Percentiles rank a stretch among this genome's conserved stretches.
Conservation (phyloP, 2,113 vertebrate species). For the Nothobranchius furzeri region DNA sequence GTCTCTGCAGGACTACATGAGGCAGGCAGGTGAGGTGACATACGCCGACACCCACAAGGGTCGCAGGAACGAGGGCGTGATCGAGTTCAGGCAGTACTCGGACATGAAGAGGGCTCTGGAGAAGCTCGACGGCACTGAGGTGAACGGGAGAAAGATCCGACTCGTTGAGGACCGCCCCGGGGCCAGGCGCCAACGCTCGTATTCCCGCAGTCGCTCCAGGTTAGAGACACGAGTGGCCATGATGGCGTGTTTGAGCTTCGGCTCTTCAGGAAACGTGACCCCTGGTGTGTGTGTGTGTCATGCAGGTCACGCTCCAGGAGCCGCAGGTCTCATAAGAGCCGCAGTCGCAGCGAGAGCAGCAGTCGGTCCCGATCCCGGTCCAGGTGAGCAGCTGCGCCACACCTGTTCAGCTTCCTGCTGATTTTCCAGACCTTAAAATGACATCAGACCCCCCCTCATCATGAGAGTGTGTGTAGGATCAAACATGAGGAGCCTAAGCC, state of each 20-base stretch:
- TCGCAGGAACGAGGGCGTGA: constrained; percentile 94
- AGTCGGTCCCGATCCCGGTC: constrained; percentile 87
- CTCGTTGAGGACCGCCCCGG: constrained; percentile 95
- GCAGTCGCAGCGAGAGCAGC: constrained; percentile 90
- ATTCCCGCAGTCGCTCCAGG: constrained; percentile 93
- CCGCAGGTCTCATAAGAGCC: constrained; percentile 91
- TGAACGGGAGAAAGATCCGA: constrained; percentile 95
- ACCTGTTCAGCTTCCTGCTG: too few relatives aligned
- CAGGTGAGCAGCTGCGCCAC: constrained; percentile 75
- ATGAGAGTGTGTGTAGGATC: too few relatives aligned
- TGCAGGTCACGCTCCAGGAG: constrained; percentile 92
- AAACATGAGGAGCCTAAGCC: too few relatives aligned
- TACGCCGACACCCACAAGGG: constrained; percentile 97
- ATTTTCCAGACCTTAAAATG: too few relatives aligned
- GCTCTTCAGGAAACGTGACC: too few relatives aligned
- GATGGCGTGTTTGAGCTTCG: too few relatives aligned
- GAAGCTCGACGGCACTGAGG: constrained; percentile 95
- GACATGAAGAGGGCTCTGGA: constrained; percentile 98
- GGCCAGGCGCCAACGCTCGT: constrained; percentile 87
- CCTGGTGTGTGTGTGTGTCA: not conserved
- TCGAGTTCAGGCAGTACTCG: constrained; percentile 95
- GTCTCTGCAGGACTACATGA: constrained; percentile 91
- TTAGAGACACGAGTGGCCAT: constrained; percentile 23
- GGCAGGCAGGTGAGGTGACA: constrained; percentile 96
- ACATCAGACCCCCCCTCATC: too few relatives aligned